Base-by-base conservation (phyloP, 2,888 invertebrate genomes). In the Thecophora atra region DNA sequence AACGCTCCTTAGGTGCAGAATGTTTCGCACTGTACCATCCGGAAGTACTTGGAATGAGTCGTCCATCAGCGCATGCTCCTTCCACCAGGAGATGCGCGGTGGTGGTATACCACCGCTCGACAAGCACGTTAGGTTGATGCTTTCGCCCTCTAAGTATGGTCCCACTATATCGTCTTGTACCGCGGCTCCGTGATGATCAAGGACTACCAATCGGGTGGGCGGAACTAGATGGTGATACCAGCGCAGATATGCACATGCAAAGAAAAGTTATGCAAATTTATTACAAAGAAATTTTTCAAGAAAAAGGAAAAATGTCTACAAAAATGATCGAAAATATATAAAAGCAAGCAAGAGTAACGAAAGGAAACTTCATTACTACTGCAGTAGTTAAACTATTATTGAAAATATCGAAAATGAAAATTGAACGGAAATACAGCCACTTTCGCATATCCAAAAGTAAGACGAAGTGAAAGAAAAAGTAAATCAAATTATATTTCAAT, bases 111-210 rank as follows among this genome's bases (percentile, higher is more conserved):
- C 92, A 82, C 92, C 92, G 77, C 91, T 91, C 56, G 93, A 93
- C 70, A 92, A 88, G 83, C 94, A 94, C 28, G 92, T 92, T 75
- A 94, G 87, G 81, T 92, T 91, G 75, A 94, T 89, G 79, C 91
- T 91, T 0, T 92, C 90, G 0, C 94, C 94, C 83, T 94, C 94
- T 73, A 92, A 91, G 84, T 94, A 94, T 13, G 94, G 92, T 37
- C 94, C 93, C 19, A 93, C 89, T 30, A 91, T 88, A 65, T 91
- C 91, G 75, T 91, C 91, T 71, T 89, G 89, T 76, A 93, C 88
- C 76, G 91, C 90, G 70, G 89, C 89, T 8, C 92, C 92, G 79
- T 91, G 89, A 77, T 92, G 91, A 84, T 93, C 93, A 79, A 91
- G 87, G 79, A 94, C 90, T 77, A 91, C 91, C 79, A 94, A 88